phyloP scores from a whole-genome alignment of 2,888 invertebrate species.

The Cryptosula pallasiana region DNA sequence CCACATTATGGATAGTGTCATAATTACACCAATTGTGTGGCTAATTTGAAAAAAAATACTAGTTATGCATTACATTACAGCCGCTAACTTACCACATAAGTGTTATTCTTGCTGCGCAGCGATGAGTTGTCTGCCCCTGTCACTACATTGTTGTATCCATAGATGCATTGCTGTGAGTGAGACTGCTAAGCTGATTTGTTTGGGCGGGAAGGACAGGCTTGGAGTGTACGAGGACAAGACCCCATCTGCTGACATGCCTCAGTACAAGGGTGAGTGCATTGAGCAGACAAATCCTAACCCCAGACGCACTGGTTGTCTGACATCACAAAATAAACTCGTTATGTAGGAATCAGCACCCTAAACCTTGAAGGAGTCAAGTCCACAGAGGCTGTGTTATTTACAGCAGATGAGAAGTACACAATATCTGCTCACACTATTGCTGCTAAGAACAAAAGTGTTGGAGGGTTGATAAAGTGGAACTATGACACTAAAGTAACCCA shows the following conservation, averaged over 20 bases:
- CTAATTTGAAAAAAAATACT: too few relatives aligned
- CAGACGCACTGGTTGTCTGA: too few relatives aligned
- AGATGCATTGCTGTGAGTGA: constrained; percentile 4
- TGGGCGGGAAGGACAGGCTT: constrained; percentile 14
- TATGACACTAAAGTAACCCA: constrained; percentile 13
- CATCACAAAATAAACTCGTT: too few relatives aligned
- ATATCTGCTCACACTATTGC: constrained; percentile 28
- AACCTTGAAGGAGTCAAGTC: constrained; percentile 25
- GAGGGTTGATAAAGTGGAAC: constrained; percentile 28
- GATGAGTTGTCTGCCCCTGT: too few relatives aligned
- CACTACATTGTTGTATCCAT: neutral
- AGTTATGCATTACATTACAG: too few relatives aligned
- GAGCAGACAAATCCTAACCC: too few relatives aligned
- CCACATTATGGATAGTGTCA: too few relatives aligned
- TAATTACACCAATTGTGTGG: too few relatives aligned
- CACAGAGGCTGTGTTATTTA: constrained; percentile 27
- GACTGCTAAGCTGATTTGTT: neutral
- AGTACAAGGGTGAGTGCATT: constrained; percentile 6
- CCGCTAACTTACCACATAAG: too few relatives aligned
- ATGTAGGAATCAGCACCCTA: constrained; percentile 26
- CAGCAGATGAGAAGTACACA: constrained; percentile 25
- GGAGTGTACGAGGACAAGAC: constrained; percentile 11
- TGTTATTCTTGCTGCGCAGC: too few relatives aligned
- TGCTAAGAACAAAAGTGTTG: constrained; percentile 26
- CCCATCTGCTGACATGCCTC: neutral